A percentile compares a stretch with the other conserved stretches of the same genome.
Evolutionary conservation across 2,888 invertebrate genomes (phyloP).

Genomic region (Mesoligia furuncula): DNA sequence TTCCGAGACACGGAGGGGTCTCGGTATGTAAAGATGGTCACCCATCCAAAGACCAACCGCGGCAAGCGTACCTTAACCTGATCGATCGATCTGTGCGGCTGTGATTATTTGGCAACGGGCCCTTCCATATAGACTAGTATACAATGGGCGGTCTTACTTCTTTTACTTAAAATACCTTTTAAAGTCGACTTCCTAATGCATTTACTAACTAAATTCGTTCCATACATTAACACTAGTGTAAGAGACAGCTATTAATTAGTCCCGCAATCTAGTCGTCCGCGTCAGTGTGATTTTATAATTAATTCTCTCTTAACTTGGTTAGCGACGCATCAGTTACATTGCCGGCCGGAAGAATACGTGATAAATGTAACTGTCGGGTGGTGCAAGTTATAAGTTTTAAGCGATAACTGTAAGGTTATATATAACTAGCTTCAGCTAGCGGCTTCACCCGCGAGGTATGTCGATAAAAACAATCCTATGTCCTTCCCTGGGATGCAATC

Average conservation of each 20-base stretch:
- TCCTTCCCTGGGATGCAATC: too few relatives aligned
- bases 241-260: constrained; percentile 56
- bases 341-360: constrained; percentile 69
- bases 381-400: constrained; percentile 45
- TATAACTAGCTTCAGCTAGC: background rate
- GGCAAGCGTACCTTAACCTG: too few relatives aligned
- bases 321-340: constrained; percentile 66
- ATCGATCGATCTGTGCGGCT: too few relatives aligned
- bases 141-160: background rate
- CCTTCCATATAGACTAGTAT: too few relatives aligned
- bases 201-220: constrained; percentile 11
- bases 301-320: constrained; percentile 63
- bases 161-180: background rate
- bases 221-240: constrained; percentile 32
- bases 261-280: constrained; percentile 35
- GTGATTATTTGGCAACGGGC: too few relatives aligned
- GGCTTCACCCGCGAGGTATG: too few relatives aligned
- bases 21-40: too few relatives aligned
- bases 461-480: too few relatives aligned
- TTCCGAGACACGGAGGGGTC: too few relatives aligned
- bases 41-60: too few relatives aligned
- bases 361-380: constrained; percentile 63
- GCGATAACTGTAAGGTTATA: background rate
- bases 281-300: constrained; percentile 62
- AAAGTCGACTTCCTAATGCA: background rate